Evolutionary conservation across 2,113 vertebrate genomes (phyloP).

Genomic region (Ginglymostoma cirratum): DNA sequence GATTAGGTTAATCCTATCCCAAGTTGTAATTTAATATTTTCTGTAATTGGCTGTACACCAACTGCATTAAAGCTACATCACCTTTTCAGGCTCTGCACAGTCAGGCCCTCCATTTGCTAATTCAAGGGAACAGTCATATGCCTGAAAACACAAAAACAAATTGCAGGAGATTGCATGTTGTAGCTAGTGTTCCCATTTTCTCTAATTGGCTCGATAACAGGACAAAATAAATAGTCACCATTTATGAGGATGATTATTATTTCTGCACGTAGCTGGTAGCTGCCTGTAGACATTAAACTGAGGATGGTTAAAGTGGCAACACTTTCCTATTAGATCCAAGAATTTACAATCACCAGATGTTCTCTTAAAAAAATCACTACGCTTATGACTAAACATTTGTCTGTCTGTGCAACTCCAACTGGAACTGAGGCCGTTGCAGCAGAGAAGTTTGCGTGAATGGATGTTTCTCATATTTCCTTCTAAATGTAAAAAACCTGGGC

Average conservation of each 20-base stretch:
- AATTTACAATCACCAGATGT: slow-evolving; percentile 31
- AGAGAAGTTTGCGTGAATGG: neutral
- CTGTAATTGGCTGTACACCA: neutral
- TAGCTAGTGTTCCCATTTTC: too few relatives aligned
- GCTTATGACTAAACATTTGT: neutral
- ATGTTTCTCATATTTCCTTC: neutral
- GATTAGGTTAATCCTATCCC: neutral
- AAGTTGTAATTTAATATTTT: neutral
- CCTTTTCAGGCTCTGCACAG: neutral
- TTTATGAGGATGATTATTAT: neutral
- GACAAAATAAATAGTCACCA: neutral
- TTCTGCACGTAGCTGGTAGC: neutral
- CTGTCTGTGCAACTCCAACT: neutral
- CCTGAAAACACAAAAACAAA: neutral
- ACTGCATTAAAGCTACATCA: neutral
- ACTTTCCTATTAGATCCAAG: neutral
- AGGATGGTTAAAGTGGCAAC: neutral
- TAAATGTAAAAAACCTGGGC: neutral
- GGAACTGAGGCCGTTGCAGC: neutral
- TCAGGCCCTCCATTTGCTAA: neutral
- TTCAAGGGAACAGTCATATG: neutral
- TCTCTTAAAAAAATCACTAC: neutral
- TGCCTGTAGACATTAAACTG: too few relatives aligned
- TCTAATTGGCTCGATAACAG: neutral
- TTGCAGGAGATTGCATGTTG: too few relatives aligned